phyloP scores from a whole-genome alignment of 2,113 vertebrate genomes.

The Atrichornis clamosus region DNA sequence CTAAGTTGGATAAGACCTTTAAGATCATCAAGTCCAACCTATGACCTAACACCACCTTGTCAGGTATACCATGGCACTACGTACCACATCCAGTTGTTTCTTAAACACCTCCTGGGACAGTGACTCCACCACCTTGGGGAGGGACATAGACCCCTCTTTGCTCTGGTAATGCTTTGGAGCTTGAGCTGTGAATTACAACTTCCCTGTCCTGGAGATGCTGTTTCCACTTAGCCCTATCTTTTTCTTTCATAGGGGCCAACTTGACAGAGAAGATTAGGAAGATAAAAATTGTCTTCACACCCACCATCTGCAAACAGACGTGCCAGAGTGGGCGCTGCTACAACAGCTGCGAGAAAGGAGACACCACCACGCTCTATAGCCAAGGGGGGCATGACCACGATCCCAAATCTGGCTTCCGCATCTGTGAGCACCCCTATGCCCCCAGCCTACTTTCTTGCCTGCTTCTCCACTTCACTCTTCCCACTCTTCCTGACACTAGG shows the following conservation, averaged over 20 bases:
- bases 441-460: neutral
- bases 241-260: constrained; percentile 72
- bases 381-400: constrained; percentile 72
- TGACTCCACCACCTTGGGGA: neutral
- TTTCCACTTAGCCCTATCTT: neutral
- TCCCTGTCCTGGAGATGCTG: neutral
- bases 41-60: neutral
- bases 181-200: neutral
- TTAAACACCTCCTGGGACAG: neutral
- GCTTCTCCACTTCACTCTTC: neutral
- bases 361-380: constrained; percentile 91
- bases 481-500: neutral
- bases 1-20: neutral
- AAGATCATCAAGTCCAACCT: neutral
- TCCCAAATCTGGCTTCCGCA: constrained; percentile 87
- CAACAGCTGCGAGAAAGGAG: constrained; percentile 89
- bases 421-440: constrained; percentile 81
- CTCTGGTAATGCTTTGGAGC: neutral
- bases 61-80: neutral
- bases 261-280: constrained; percentile 81
- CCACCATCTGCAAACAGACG: constrained; percentile 91
- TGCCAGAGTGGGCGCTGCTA: constrained; percentile 83
- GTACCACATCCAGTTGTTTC: neutral
- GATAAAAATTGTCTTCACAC: constrained; percentile 94
- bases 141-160: neutral